Evolutionary conservation across 2,888 invertebrate genomes (phyloP).

Genomic region (Dryomyza anilis): DNA sequence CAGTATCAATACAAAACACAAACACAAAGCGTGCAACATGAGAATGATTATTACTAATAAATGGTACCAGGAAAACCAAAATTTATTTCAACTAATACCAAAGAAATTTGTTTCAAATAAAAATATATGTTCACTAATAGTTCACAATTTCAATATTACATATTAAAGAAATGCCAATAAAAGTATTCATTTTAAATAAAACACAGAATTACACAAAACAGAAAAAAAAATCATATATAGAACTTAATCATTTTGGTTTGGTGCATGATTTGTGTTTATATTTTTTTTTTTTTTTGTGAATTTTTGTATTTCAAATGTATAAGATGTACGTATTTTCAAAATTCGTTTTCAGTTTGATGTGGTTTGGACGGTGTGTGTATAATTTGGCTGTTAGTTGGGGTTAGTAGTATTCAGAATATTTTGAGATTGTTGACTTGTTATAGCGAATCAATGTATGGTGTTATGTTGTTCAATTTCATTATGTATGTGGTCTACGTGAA

Average conservation of each 20-base stretch:
- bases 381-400: neutral
- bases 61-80: conserved; percentile 26
- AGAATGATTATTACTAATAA: conserved; percentile 36
- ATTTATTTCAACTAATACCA: neutral
- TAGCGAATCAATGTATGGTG: too few relatives aligned
- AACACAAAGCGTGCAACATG: conserved; percentile 58
- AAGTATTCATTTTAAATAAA: too few relatives aligned
- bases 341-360: neutral
- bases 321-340: too few relatives aligned
- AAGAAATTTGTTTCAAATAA: conserved; percentile 8
- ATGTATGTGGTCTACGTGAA: neutral
- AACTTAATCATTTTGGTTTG: neutral
- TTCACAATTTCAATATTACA: too few relatives aligned
- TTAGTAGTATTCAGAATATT: neutral
- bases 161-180: too few relatives aligned
- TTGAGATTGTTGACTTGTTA: too few relatives aligned
- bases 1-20: conserved; percentile 35
- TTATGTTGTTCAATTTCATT: neutral
- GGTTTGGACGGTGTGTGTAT: neutral
- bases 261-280: neutral
- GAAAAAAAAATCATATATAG: too few relatives aligned
- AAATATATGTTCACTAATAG: too few relatives aligned
- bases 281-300: neutral
- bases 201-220: too few relatives aligned
- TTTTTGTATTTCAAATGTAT: neutral